These are phyloP conservation scores for Thysanoteuthis rhombus DNA, from an alignment of 2,888 invertebrate genomes.

Conservation along the genomic window DNA sequence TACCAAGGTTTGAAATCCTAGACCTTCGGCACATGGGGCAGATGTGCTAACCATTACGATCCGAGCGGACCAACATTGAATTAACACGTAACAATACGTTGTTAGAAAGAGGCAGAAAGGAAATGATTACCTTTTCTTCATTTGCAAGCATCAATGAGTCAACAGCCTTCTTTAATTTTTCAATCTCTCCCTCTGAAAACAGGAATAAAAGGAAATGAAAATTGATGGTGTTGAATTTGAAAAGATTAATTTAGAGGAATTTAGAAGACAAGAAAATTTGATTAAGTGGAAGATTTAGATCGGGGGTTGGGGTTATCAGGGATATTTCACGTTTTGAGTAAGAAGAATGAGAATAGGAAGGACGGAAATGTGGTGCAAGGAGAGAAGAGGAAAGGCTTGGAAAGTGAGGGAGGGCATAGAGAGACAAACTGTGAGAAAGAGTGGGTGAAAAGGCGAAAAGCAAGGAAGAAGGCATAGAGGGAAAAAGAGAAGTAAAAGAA, in stretches of 20 bases:
- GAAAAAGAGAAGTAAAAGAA: neutral
- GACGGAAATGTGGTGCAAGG: neutral
- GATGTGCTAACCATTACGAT: no score
- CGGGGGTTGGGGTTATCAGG: neutral
- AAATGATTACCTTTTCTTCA: conserved; percentile 67
- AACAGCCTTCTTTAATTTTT: conserved; percentile 69
- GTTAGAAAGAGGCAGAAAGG: neutral
- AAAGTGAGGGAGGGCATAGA: neutral
- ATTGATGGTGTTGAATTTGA: neutral
- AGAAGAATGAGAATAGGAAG: neutral
- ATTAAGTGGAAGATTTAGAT: neutral
- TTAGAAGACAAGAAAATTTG: neutral
- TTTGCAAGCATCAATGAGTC: conserved; percentile 70
- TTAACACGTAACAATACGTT: neutral
- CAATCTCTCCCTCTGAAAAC: conserved; percentile 68
- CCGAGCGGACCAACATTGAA: no score
- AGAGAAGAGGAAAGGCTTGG: neutral
- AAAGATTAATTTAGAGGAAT: neutral
- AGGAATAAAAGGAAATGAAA: conserved; percentile 38
- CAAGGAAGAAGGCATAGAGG: no score
- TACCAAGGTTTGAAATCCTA: no score
- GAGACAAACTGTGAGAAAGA: neutral
- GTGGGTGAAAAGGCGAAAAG: neutral
- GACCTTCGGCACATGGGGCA: no score
- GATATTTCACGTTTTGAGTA: neutral